Evolutionary conservation across 1,140 invertebrate genomes (phyloP).

Genomic region (Liolophura sinensis): DNA sequence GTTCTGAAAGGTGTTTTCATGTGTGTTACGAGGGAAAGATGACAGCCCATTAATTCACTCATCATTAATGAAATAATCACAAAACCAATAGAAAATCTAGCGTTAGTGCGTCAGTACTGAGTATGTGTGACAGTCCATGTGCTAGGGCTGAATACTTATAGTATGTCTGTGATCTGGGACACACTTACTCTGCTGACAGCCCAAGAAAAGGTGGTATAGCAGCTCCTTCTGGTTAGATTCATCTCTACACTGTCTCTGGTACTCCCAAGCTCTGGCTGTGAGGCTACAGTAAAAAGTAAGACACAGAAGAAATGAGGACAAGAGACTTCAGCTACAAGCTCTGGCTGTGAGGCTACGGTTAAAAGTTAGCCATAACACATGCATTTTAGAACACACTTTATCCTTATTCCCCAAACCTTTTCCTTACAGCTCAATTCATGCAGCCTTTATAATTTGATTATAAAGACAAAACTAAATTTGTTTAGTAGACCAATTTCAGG

Average conservation of each 20-base stretch:
- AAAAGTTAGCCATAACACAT: too few species aligned
- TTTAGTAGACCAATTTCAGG: too few species aligned
- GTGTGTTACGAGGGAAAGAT: background rate
- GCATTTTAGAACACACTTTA: too few species aligned
- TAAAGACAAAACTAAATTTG: too few species aligned
- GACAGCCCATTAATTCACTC: background rate
- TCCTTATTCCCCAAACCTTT: too few species aligned
- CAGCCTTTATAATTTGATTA: too few species aligned
- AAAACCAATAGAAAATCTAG: background rate
- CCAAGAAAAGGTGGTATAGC: slow-evolving; percentile 58
- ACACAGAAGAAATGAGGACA: background rate
- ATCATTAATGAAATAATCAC: background rate
- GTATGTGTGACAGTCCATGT: background rate
- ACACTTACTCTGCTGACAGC: slow-evolving; percentile 55
- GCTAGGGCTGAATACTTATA: background rate
- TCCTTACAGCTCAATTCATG: too few species aligned
- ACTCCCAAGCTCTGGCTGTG: slow-evolving; percentile 65
- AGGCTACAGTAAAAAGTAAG: slow-evolving; percentile 38
- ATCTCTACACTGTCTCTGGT: slow-evolving; percentile 58
- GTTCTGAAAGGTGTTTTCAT: background rate
- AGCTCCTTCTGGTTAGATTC: slow-evolving; percentile 53
- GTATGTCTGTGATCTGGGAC: background rate
- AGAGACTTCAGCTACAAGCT: slow-evolving; percentile 13
- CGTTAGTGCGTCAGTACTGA: background rate
- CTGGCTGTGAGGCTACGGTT: too few species aligned